These are phyloP conservation scores for Linnaemya tessellans DNA, from an alignment of 2,888 invertebrate species.

Conservation along the genomic window DNA sequence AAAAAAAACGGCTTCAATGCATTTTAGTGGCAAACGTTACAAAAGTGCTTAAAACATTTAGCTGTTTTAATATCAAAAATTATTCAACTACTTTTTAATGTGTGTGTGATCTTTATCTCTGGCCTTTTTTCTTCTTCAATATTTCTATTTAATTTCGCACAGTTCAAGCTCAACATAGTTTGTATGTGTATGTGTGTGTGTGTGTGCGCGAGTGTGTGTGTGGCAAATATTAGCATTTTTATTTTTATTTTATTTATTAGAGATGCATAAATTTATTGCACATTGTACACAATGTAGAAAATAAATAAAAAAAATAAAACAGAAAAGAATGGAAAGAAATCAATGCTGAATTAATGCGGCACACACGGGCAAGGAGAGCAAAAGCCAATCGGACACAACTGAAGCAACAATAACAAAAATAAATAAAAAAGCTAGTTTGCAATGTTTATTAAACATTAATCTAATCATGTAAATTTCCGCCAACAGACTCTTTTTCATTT, in stretches of 20 bases:
- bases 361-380: constrained; percentile 35
- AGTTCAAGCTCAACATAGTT: neutral
- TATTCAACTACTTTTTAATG: constrained; percentile 47
- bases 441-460: constrained; percentile 67
- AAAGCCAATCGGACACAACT: constrained; percentile 27
- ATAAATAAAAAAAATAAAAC: no score
- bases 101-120: constrained; percentile 28
- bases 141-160: constrained; percentile 20
- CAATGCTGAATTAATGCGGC: constrained; percentile 45
- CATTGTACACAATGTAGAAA: constrained; percentile 19
- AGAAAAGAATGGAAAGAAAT: constrained; percentile 21
- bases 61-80: neutral
- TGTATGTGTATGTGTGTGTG: constrained; percentile 60
- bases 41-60: neutral
- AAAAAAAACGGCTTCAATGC: neutral
- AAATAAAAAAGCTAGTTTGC: constrained; percentile 15
- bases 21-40: neutral
- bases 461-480: constrained; percentile 65
- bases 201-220: constrained; percentile 71
- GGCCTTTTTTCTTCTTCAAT: constrained; percentile 12
- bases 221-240: constrained; percentile 70
- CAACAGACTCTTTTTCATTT: constrained; percentile 35
- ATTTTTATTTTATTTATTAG: constrained; percentile 66
- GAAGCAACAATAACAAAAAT: constrained; percentile 10
- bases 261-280: constrained; percentile 58